phyloP scores from a whole-genome alignment of 2,888 invertebrate genomes.

The Latrodectus hesperus region DNA sequence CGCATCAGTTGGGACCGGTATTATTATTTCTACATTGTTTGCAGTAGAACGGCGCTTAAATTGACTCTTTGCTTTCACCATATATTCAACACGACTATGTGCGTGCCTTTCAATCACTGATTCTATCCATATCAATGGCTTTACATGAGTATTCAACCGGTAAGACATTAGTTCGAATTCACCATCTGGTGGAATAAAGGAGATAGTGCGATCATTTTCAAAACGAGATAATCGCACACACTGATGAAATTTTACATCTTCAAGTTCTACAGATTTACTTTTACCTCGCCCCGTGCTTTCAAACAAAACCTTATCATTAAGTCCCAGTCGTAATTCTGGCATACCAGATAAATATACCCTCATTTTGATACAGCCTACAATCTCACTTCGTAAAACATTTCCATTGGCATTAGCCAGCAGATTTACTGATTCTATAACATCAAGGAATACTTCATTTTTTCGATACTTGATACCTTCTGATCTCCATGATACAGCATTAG shows the following conservation, averaged over 20 bases:
- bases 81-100: slow-evolving; percentile 97
- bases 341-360: slow-evolving; percentile 97
- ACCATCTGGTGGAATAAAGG: slow-evolving; percentile 98
- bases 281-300: slow-evolving; percentile 97
- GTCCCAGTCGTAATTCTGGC: slow-evolving; percentile 95
- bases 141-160: slow-evolving; percentile 95
- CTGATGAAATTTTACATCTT: slow-evolving; percentile 99
- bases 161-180: slow-evolving; percentile 99
- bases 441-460: slow-evolving; percentile 98
- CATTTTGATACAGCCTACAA: slow-evolving; percentile 99
- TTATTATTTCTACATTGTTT: slow-evolving; percentile 98
- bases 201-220: slow-evolving; percentile 98
- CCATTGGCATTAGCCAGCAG: slow-evolving; percentile 96
- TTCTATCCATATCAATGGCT: slow-evolving; percentile 99
- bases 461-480: slow-evolving; percentile 98
- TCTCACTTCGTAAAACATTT: slow-evolving; percentile 96
- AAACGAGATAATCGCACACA: slow-evolving; percentile 97
- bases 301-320: slow-evolving; percentile 97
- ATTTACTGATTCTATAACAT: slow-evolving; percentile 99
- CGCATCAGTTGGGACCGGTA: slow-evolving; percentile 96
- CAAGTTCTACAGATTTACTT: slow-evolving; percentile 97
- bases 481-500: slow-evolving; percentile 99
- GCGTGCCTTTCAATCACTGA: slow-evolving; percentile 98
- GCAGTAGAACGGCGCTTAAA: slow-evolving; percentile 98
- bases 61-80: slow-evolving; percentile 99